Evolutionary conservation across 2,888 invertebrate genomes (phyloP), one percentile per base, ranked within the genome.

Genomic region (Drosophila fungiperda): DNA sequence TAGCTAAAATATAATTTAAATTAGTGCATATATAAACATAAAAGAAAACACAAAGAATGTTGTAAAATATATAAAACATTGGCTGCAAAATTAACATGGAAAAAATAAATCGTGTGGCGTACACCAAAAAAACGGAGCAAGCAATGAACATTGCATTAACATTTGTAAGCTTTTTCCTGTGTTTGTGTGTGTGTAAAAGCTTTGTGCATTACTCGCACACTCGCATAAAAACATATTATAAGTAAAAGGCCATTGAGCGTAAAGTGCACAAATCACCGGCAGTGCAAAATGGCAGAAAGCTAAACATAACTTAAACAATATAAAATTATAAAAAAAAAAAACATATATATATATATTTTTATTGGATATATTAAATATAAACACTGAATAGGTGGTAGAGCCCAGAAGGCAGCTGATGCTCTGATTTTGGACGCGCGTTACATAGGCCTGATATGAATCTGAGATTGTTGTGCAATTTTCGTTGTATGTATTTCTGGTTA

Each of bases 31-130:
- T 38, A 38, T 26, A 54, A 26, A 36, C 17, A 26, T 53, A 54
- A 65, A 60, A 36, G 55, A 68, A 67, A 67, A 76, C 78, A 86
- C 60, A 69, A 63, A 70, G 26, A 83, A 78, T 45, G 17, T 68
- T 71, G 52, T 63, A 69, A 72, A 70, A 70, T 15, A 59, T 54
- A 20, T 9, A 54, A 38, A 63, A 80, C 69, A 80, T 73, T 68
- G 32, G 88, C 73, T 67, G 81, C 68, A 62, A 67, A 60, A 63
- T 60, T 62, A 86, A 75, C 81, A 87, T 66, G 59, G 63, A 68
- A 67, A 66, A 68, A 73, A 83, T 76, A 64, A 15, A 45, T 23
- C 45, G 20, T 8, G 63, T 65, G 54, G 72, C 81, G 54, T 11
- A 61, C 32, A 55, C 64, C 57, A 70, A 67, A 20, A 57, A 20